Evolutionary conservation across 1,140 invertebrate genomes (phyloP), one percentile per base, ranked within the genome.

Genomic region (Lasioglossum albipes): DNA sequence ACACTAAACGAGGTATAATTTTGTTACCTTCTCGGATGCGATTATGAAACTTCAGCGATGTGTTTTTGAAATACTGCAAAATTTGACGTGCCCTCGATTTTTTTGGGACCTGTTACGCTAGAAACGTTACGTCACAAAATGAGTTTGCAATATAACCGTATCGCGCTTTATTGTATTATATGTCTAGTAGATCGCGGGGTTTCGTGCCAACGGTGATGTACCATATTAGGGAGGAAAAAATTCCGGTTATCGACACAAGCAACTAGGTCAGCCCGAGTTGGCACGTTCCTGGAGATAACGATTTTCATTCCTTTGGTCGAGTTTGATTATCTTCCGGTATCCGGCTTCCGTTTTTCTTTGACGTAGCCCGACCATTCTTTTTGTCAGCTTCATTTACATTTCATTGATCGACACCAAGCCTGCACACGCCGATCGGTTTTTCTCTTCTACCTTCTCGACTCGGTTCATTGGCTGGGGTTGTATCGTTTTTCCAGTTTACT

Each of bases 311-410:
- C 71, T 79, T 83, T 45, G 65, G 59, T 9, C 45, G 59, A 7
- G 70, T 79, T 67, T 65, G 71, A 80, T 83, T 68, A 66, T 57
- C 54, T 84, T 79, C 81, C 81, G 82, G 82, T 82, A 76, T 84
- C 79, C 73, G 79, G 82, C 27, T 75, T 76, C 65, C 36, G 74
- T 69, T 69, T 59, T 69, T 42, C 36, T 59, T 68, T 42, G n/a
- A 42, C 16, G 10, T 18, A 22, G 57, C 49, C 12, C 22, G 13
- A 12, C 1, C 22, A 7, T n/a, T 42, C 7, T 20, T 36, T 66
- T 9, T 9, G 18, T 45, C 31, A 12, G 7, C 42, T 52, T 49
- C 72, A 31, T n/a, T 36, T 65, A 7, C 61, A 75, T 27, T 75
- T 65, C 72, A 22, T n/a, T 27, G n/a, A 49, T 68, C 66, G n/a